Evolutionary conservation across 2,888 invertebrate species (phyloP), one percentile per base, ranked within the genome.

Genomic region (Oxycera nigricornis): DNA sequence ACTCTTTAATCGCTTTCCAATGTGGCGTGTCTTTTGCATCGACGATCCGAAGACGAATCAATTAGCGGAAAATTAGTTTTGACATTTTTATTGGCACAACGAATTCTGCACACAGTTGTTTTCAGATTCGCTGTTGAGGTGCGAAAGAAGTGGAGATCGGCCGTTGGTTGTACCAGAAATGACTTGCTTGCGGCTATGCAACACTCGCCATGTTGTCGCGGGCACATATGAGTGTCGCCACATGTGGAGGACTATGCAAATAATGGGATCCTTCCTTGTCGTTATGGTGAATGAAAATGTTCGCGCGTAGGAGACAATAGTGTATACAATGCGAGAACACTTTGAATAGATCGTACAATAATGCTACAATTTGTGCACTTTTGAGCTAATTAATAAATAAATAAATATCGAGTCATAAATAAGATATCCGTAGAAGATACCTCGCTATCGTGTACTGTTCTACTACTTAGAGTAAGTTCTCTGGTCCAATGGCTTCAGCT

Each of bases 61-160:
- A 76, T 76, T 76, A 76, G 31, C 67, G 62, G 41, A 74, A 74
- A 76, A 76, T 76, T 76, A 72, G 72, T 74, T 74, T 76, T 76
- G 74, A 74, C 76, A 74, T 74, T 74, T 74, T 74, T 76, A 76
- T 76, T 76, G 76, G 72, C 72, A 59, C 55, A 74, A 68, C 76
- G 50, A 76, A 75, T 75, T 75, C 67, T 41, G 14, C 39, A 9
- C 9, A n/a, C 30, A 35, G 61, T 41, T 59, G 31, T 30, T 55
- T 55, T 20, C 52, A 46, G 20, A 55, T 70, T 50, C 26, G 24
- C 35, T 28, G 55, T 67, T 52, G 61, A 75, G 73, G 75, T 75
- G 75, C 39, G 73, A 73, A 73, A 62, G 75, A 68, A 73, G 26
- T 68, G 67, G 73, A 73, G 68, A 68, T 75, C 62, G 50, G 57